These are phyloP conservation scores for Ataeniobius toweri DNA, from an alignment of 2,797 vertebrate species.

Conservation along the genomic window DNA sequence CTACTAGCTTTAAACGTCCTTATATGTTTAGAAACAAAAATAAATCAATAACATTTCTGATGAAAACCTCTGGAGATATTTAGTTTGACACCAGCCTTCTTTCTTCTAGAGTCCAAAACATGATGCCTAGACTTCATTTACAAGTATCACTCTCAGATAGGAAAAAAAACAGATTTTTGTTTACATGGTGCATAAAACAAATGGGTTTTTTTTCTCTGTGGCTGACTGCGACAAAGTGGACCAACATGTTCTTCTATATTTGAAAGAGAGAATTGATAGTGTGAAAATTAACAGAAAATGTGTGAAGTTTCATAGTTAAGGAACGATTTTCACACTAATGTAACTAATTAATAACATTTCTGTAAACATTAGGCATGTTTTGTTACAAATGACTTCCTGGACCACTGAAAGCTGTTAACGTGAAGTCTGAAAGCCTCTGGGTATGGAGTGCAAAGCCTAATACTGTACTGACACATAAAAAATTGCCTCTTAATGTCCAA, in stretches of 20 bases:
- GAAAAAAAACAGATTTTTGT: constrained; percentile 21
- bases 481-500: constrained; percentile 51
- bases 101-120: constrained; percentile 7
- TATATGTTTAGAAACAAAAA: background rate
- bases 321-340: constrained; percentile 51
- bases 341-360: constrained; percentile 51
- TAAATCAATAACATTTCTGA: background rate
- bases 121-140: constrained; percentile 1
- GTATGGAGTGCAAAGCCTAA: constrained; percentile 17
- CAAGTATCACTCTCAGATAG: constrained; percentile 9
- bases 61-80: background rate
- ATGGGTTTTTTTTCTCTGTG: background rate
- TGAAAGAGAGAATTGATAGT: constrained; percentile 37
- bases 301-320: constrained; percentile 61
- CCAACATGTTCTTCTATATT: constrained; percentile 20
- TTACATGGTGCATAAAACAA: constrained; percentile 16
- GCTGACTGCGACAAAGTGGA: constrained; percentile 12
- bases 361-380: constrained; percentile 48
- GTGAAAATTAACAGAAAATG: constrained; percentile 63
- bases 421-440: constrained; percentile 33
- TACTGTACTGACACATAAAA: constrained; percentile 43
- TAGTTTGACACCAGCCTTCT: background rate
- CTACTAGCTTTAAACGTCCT: background rate
- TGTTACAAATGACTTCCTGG: constrained; percentile 39
- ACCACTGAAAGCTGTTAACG: constrained; percentile 26